Evolutionary conservation across 2,888 invertebrate genomes (phyloP).

Genomic region (Flabesymbios commensalis): DNA sequence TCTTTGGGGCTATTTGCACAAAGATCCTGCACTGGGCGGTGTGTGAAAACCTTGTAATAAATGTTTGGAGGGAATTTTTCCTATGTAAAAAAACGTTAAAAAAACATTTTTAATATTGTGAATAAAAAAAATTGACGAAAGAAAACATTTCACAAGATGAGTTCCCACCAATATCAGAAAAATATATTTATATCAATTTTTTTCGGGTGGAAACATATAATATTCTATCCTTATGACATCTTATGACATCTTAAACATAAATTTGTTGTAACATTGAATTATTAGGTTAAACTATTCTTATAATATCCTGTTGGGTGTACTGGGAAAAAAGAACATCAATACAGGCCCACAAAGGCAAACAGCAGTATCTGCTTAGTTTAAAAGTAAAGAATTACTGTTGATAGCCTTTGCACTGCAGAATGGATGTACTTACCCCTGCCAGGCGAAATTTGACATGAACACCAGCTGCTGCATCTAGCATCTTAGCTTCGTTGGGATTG

Average conservation of each 20-base stretch:
- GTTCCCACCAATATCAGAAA: background rate
- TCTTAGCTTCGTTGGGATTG: constrained; percentile 60
- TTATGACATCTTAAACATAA: no score
- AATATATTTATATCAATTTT: background rate
- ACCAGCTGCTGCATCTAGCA: constrained; percentile 58
- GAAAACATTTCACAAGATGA: background rate
- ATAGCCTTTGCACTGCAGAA: no score
- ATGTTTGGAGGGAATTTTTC: constrained; percentile 61
- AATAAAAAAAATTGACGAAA: background rate
- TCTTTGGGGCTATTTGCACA: constrained; percentile 61
- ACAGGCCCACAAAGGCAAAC: no score
- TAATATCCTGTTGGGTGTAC: no score
- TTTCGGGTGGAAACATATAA: background rate
- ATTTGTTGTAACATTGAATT: no score
- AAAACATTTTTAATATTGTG: background rate
- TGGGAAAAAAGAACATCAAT: no score
- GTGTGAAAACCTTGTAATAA: constrained; percentile 62
- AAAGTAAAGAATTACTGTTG: no score
- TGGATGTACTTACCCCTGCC: constrained; percentile 59
- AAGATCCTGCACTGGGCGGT: constrained; percentile 58
- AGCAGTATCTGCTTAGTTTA: no score
- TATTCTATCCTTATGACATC: background rate
- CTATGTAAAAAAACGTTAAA: constrained; percentile 37
- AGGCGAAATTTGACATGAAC: constrained; percentile 59
- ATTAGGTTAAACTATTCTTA: no score